Evolutionary conservation across 2,888 invertebrate species (phyloP).

Genomic region (Temnothorax unifasciatus): DNA sequence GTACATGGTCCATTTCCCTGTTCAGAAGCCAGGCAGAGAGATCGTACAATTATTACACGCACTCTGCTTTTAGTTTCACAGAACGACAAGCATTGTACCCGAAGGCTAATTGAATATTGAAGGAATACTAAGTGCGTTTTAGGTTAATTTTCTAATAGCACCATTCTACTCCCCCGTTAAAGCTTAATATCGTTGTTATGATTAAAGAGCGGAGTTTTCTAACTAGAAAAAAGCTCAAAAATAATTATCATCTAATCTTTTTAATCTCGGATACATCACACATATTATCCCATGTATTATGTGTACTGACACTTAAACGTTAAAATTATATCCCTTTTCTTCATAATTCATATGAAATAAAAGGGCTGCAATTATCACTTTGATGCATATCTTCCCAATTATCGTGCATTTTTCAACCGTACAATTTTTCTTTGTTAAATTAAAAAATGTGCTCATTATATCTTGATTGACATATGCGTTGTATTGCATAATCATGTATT

Average conservation of each 20-base stretch:
- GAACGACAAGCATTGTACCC: constrained; percentile 14
- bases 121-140: background rate
- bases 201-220: background rate
- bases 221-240: background rate
- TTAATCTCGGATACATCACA: background rate
- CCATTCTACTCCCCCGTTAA: background rate
- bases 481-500: background rate
- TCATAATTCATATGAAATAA: background rate
- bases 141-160: background rate
- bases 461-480: background rate
- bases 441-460: constrained; percentile 2
- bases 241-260: background rate
- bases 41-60: constrained; percentile 24
- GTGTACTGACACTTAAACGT: background rate
- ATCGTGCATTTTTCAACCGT: background rate
- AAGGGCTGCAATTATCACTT: background rate
- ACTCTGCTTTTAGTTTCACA: constrained; percentile 4
- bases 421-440: background rate
- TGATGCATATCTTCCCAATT: background rate
- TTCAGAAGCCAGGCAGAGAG: constrained; percentile 14
- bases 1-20: background rate
- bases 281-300: background rate
- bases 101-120: constrained; percentile 37
- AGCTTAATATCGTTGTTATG: background rate
- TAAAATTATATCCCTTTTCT: background rate